Base-by-base conservation (phyloP, 1,140 invertebrate genomes). In the Proales similis region DNA sequence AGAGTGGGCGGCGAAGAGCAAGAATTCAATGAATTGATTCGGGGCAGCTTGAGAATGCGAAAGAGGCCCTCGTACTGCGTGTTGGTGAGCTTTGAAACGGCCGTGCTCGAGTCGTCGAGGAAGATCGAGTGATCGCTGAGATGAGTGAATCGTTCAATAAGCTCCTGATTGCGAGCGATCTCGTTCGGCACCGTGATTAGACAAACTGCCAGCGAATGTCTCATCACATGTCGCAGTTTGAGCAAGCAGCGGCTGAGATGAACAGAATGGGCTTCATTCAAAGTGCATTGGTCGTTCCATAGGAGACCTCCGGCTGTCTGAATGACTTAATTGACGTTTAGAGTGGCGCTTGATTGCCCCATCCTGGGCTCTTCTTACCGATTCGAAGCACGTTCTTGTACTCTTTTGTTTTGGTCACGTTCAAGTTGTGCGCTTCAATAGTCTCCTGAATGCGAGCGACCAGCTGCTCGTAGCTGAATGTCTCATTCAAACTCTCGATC, bases 341-440 rank as follows among this genome's bases (percentile, higher is more conserved):
- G 38, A 30, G 24, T 11, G 22, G 26, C 26, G 24, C 27, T 33
- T 7, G 27, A 38, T 20, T 36, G 38, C n/a, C 17, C 19, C 32
- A 26, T 49, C 24, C 22, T 53, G 22, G 22, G 24, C 22, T 36
- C 38, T 53, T n/a, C 42, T 57, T 57, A 57, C 51, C 51, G 29
- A 57, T 57, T 42, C 51, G 33, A 42, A 57, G 36, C 33, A 57
- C 27, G 32, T 57, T 57, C 27, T 39, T 57, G 36, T 57, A 57
- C 32, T 57, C 33, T 57, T 57, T 57, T 39, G 51, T 57, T 42
- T 42, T 57, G 36, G 39, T 57, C 30, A 57, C 36, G 32, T 57
- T 57, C 32, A 57, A 27, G 26, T 57, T 57, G 19, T 42, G 27
- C 20, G 20, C 39, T n/a, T 57, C 51, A 14, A 57, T 57, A 24